Evolutionary conservation across 2,888 invertebrate genomes (phyloP).

Genomic region (Apoda limacodes): DNA sequence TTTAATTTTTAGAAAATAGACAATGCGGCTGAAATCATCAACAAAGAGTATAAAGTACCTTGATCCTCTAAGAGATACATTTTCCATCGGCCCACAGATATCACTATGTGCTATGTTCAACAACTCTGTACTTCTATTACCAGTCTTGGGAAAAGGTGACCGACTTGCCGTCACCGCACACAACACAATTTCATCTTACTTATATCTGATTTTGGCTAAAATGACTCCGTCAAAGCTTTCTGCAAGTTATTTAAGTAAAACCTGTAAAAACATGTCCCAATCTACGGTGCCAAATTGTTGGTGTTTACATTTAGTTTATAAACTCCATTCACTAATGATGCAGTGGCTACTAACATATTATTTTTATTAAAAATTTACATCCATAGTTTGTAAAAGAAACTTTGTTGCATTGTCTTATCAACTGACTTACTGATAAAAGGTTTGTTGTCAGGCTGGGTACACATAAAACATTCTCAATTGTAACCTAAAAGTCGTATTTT

Average conservation of each 20-base stretch:
- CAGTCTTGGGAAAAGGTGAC: constrained; percentile 21
- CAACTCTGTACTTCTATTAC: constrained; percentile 16
- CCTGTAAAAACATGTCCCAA: constrained; percentile 15
- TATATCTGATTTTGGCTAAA: constrained; percentile 12
- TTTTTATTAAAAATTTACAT: constrained; percentile 10
- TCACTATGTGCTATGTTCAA: neutral
- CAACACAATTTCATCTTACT: constrained; percentile 14
- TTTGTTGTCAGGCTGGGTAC: constrained; percentile 11
- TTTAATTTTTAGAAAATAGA: constrained; percentile 27
- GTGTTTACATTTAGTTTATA: constrained; percentile 11
- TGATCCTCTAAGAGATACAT: constrained; percentile 3
- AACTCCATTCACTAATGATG: constrained; percentile 6
- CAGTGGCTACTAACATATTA: constrained; percentile 7
- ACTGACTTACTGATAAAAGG: no score
- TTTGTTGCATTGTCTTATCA: constrained; percentile 10
- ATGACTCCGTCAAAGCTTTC: constrained; percentile 13
- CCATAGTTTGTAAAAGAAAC: constrained; percentile 7
- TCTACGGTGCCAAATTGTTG: constrained; percentile 17
- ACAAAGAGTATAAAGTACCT: constrained; percentile 21
- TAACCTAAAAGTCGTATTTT: constrained; percentile 5
- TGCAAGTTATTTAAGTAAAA: constrained; percentile 15
- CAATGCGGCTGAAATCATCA: constrained; percentile 23
- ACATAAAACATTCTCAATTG: constrained; percentile 9
- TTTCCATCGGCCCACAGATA: constrained; percentile 1
- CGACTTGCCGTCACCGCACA: constrained; percentile 23